Conservation (phyloP, 2,888 invertebrate genomes). For the Hedya salicella region DNA sequence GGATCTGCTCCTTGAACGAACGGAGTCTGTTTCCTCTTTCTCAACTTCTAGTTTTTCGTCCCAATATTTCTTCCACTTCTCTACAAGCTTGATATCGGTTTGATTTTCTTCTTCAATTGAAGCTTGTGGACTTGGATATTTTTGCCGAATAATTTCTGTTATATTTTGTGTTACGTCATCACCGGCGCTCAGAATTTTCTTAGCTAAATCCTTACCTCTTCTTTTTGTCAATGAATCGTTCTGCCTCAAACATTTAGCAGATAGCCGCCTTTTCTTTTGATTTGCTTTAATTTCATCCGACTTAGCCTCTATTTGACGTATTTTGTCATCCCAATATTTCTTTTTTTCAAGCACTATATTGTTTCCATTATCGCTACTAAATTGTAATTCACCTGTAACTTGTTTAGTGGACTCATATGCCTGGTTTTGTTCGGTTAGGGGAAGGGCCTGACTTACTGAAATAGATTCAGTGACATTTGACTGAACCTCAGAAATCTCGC, state of each 20-base stretch:
- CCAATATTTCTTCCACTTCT: conserved; percentile 79
- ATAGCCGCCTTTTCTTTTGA: conserved; percentile 66
- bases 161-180: conserved; percentile 52
- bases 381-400: conserved; percentile 59
- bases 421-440: conserved; percentile 50
- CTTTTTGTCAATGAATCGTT: conserved; percentile 77
- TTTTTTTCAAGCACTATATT: conserved; percentile 80
- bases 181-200: conserved; percentile 65
- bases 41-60: conserved; percentile 70
- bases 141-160: conserved; percentile 47
- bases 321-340: conserved; percentile 81
- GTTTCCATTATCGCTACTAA: conserved; percentile 60
- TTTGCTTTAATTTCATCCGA: conserved; percentile 65
- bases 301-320: conserved; percentile 74
- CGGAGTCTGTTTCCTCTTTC: conserved; percentile 52
- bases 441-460: conserved; percentile 82
- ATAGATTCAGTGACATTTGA: conserved; percentile 80
- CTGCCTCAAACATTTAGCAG: conserved; percentile 68
- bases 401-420: conserved; percentile 45
- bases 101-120: conserved; percentile 46
- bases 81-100: conserved; percentile 63
- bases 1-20: conserved; percentile 50
- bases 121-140: conserved; percentile 41
- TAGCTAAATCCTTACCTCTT: conserved; percentile 74
- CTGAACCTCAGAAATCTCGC: conserved; percentile 85